Conservation (phyloP, 2,888 invertebrate species). For the Sympetrum striolatum region DNA sequence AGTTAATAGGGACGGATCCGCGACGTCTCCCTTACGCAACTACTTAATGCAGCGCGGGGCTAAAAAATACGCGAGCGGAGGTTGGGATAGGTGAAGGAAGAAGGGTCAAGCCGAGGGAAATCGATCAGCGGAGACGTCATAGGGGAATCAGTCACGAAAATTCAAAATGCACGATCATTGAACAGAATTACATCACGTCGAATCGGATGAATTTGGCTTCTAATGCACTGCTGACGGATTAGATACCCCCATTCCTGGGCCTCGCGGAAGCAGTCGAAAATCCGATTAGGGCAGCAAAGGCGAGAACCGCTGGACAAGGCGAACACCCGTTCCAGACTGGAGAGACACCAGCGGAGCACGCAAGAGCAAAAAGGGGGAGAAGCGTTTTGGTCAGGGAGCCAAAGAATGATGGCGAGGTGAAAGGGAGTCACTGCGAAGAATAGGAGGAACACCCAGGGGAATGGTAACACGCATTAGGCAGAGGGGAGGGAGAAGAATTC, state of each 20-base stretch:
- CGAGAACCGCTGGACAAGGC: neutral
- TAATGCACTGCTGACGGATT: too few relatives aligned
- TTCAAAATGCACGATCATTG: neutral
- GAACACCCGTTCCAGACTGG: too few relatives aligned
- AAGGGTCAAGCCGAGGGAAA: too few relatives aligned
- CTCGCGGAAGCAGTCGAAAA: neutral
- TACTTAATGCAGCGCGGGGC: neutral
- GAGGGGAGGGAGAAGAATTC: neutral
- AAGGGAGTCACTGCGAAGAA: neutral
- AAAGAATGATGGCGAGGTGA: conserved; percentile 18
- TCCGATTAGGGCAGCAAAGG: neutral
- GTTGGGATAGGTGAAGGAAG: neutral
- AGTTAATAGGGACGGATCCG: neutral
- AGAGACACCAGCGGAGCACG: neutral
- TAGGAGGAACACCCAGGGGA: neutral
- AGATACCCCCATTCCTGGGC: too few relatives aligned
- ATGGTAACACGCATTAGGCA: neutral
- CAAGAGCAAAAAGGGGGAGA: too few relatives aligned
- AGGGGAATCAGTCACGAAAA: neutral
- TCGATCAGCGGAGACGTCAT: too few relatives aligned
- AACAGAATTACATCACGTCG: neutral
- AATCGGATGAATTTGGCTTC: neutral
- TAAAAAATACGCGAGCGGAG: neutral
- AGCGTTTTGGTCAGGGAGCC: neutral
- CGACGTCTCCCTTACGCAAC: neutral